Base-by-base conservation (phyloP, 2,113 vertebrate species). In the Equus przewalskii region DNA sequence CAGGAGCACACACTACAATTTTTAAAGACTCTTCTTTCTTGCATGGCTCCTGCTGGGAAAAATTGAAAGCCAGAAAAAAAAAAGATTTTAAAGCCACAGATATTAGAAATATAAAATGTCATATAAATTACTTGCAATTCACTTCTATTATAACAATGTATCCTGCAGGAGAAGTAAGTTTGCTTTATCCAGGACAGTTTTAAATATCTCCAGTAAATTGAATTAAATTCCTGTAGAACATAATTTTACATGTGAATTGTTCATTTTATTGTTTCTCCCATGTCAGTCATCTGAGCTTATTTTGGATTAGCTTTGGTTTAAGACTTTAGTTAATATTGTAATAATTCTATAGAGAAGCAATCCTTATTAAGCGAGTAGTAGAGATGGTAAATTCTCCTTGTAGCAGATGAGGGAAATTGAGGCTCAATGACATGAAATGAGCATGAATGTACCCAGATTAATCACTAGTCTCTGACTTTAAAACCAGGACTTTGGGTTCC, bases 201-300 rank as follows among this genome's bases (percentile, higher is more conserved):
- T 88, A 95, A 93, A 79, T 79, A 60, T 24, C 7, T 62, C 41
- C 28, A 54, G 44, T 60, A 91, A 87, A 91, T 88, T 80, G 91
- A 2, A 88, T 93, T 58, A 41, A 91, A 78, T 78, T 56, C 15
- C 1, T 79, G 16, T 36, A 65, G 19, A 79, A 87, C 44, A 79
- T 87, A 79, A 80, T 69, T 83, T 92, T 93, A 90, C 7, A 93
- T 22, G 36, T 73, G 54, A 97, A 95, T 91, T 85, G 6, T 72
- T 95, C 51, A 90, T 79, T 58, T 91, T 85, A 79, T 93, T 93
- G 80, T 83, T 62, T 44, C 18, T 81, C 12, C 26, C 67, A 24
- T 95, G 73, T 65, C 11, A 67, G 9, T 82, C 11, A 80, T 79
- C n/a, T 44, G 26, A 94, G 9, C 15, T 92, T 84, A 73, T 56